Percentiles rank a stretch among this genome's conserved stretches.
phyloP scores from a whole-genome alignment of 2,797 vertebrate genomes.

The Ciconia nigra region DNA sequence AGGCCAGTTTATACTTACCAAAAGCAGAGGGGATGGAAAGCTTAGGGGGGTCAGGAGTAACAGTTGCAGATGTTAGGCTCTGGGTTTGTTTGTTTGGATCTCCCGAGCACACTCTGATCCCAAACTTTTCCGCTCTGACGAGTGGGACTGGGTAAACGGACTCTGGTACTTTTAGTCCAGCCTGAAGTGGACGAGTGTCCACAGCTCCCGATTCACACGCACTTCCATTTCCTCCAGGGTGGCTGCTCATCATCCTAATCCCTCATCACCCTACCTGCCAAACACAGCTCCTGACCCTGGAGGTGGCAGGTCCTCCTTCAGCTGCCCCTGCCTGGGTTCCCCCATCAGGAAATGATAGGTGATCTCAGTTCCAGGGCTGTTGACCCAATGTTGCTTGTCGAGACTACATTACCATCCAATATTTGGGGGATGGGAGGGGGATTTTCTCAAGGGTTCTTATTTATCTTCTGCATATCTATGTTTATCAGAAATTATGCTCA shows the following conservation, averaged over 20 bases:
- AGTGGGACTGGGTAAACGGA: not conserved
- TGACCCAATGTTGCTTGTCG: not conserved
- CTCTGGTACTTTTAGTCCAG: not conserved
- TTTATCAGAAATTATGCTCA: not conserved
- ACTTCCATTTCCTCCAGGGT: not conserved
- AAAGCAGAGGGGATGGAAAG: not conserved
- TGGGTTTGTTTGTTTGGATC: constrained; percentile 19
- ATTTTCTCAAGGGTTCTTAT: not conserved
- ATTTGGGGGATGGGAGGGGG: not conserved
- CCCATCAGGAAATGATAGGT: not conserved
- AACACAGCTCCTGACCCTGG: not conserved
- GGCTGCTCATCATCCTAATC: not conserved
- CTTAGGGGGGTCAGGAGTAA: not conserved
- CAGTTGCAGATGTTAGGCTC: not conserved
- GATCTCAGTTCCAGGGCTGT: not conserved
- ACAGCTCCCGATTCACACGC: not conserved
- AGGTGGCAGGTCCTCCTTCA: not conserved
- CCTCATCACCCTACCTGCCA: not conserved
- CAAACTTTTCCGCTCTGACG: not conserved
- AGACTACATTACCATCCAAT: not conserved
- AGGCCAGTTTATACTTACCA: not conserved
- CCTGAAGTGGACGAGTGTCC: not conserved
- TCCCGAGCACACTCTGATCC: not conserved
- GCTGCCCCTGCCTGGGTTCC: not conserved
- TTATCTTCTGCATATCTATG: not conserved